Base-by-base conservation (phyloP, 2,797 vertebrate species). In the Pteropus rufus region DNA sequence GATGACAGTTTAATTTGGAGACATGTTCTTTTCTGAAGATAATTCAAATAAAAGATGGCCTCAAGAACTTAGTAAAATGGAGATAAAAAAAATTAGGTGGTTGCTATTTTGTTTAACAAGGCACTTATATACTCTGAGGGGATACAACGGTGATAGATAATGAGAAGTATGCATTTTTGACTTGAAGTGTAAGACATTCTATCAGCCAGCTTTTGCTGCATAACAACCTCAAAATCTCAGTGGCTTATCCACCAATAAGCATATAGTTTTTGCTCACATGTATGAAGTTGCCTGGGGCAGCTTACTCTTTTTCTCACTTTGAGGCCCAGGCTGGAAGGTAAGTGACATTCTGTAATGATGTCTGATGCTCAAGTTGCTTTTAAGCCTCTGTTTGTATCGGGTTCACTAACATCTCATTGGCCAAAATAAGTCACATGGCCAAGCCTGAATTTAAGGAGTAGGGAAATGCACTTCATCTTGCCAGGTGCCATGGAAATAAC, bases 41-140 rank as follows among this genome's bases (percentile, higher is more conserved):
- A 89, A 77, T 97, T 94, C 36, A 81, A 69, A 46, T 92, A 72
- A 92, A 96, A 93, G 62, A 16, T 39, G 86, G 44, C 24, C 29
- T 89, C 8, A 34, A 84, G 65, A 88, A 89, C 54, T 90, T 16
- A 93, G 58, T 85, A 85, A 92, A 84, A 26, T n/a, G 34, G 54
- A 89, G 95, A 62, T 76, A 60, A 62, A 83, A 83, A 75, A 46
- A 96, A 6, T 62, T 56, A 79, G 39, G 52, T 73, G 24, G 52
- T 70, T 81, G 46, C 24, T 80, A 0, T 44, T 91, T 93, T 44
- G 52, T 54, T 54, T 70, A 49, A 58, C 21, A 73, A 34, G 15
- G 8, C 75, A 2, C 23, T 54, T 5, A 24, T 3, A 21, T 89
- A 9, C 14, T 69, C 80, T 52, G 11, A 81, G 67, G 39, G 19